Evolutionary conservation across 2,888 invertebrate species (phyloP).

Genomic region (Zaprionus bogoriensis): DNA sequence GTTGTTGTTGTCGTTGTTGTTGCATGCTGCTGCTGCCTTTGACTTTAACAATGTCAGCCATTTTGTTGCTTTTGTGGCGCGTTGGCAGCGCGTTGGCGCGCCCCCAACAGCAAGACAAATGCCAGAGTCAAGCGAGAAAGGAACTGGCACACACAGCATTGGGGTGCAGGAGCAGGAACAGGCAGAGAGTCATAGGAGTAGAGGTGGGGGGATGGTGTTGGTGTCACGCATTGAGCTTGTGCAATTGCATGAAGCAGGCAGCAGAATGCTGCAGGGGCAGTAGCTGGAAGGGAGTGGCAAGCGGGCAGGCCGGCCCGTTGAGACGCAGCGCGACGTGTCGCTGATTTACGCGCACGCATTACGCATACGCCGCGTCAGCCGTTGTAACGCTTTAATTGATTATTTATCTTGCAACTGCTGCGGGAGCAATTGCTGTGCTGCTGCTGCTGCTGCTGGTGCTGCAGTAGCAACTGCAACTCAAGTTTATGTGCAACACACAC

Average conservation of each 20-base stretch:
- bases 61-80: constrained; percentile 57
- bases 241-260: constrained; percentile 40
- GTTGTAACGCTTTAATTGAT: constrained; percentile 59
- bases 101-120: constrained; percentile 14
- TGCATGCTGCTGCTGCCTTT: constrained; percentile 39
- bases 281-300: not conserved
- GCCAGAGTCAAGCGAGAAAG: constrained; percentile 6
- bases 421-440: not conserved
- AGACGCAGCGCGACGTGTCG: constrained; percentile 5
- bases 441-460: not conserved
- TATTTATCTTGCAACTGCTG: constrained; percentile 59
- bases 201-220: not conserved
- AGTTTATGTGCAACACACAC: constrained; percentile 17
- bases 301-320: constrained; percentile 1
- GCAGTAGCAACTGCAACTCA: not conserved
- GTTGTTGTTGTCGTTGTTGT: not conserved
- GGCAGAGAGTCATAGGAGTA: not conserved
- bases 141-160: constrained; percentile 14
- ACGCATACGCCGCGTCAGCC: constrained; percentile 51
- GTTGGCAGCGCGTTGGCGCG: constrained; percentile 28
- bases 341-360: constrained; percentile 48
- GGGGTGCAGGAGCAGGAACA: not conserved
- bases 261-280: not conserved
- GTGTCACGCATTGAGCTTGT: constrained; percentile 41
- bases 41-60: constrained; percentile 72